Percentiles rank a stretch among this genome's conserved stretches.
Evolutionary conservation across 2,888 invertebrate genomes (phyloP).

Genomic region (Coremacera marginata): DNA sequence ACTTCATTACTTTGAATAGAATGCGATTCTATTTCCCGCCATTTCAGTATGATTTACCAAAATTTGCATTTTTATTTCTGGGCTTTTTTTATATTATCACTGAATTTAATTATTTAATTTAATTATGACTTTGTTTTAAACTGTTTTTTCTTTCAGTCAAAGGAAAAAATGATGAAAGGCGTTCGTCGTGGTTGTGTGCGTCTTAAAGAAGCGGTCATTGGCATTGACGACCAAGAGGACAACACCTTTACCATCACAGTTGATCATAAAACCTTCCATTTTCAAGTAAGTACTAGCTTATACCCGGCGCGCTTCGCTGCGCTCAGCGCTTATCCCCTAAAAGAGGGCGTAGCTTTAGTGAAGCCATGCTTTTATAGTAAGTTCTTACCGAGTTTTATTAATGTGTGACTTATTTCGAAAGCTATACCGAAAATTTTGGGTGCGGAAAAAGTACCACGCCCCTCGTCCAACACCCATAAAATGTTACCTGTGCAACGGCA

Average conservation of each 20-base stretch:
- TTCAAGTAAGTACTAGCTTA: conserved; percentile 80
- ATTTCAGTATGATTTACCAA: not conserved
- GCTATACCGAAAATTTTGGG: no score
- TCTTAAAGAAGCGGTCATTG: conserved; percentile 96
- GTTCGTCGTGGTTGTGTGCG: conserved; percentile 96
- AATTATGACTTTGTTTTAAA: not conserved
- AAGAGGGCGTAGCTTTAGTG: no score
- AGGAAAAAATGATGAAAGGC: conserved; percentile 98
- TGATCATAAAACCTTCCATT: conserved; percentile 99
- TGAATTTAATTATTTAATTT: not conserved
- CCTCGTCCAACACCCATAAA: no score
- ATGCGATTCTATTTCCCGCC: not conserved
- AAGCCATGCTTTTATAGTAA: no score
- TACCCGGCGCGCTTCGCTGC: no score
- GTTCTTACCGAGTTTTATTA: no score
- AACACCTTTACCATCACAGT: conserved; percentile 99
- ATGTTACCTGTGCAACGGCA: no score
- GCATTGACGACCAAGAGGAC: conserved; percentile 99
- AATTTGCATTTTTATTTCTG: not conserved
- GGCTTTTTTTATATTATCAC: not conserved
- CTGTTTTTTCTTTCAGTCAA: conserved; percentile 79
- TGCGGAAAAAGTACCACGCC: no score
- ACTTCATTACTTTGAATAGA: not conserved
- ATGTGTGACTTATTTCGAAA: no score
- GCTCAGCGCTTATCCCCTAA: no score